Evolutionary conservation across 2,113 vertebrate species (phyloP).

Genomic region (Sapayoa aenigma): DNA sequence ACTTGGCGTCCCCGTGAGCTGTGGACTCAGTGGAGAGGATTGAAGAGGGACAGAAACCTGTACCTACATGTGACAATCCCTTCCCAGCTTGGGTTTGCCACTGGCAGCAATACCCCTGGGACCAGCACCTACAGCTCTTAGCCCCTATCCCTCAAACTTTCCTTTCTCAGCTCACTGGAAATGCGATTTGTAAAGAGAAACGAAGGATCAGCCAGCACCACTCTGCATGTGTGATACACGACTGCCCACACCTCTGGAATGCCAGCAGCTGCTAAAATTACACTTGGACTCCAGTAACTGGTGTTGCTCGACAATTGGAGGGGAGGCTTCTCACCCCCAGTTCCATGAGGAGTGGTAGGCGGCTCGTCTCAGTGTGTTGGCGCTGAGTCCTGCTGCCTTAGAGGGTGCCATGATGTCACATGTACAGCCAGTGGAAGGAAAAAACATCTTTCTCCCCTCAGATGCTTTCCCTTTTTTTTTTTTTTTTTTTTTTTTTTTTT

Average conservation of each 20-base stretch:
- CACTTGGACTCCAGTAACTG: background rate
- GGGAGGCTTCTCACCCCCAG: background rate
- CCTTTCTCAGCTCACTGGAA: background rate
- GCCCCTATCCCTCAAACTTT: background rate
- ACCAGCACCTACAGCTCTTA: background rate
- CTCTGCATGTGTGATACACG: accelerated
- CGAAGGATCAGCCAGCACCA: background rate
- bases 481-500: no score
- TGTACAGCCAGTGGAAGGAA: background rate
- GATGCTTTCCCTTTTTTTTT: background rate
- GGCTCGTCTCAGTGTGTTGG: background rate
- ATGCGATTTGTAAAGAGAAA: background rate
- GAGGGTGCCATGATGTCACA: background rate
- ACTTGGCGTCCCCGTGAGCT: background rate
- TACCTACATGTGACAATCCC: background rate
- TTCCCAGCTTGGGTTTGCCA: background rate
- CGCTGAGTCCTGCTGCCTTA: background rate
- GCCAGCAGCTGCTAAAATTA: background rate
- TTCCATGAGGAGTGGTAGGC: background rate
- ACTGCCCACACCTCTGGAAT: background rate
- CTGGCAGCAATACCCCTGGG: background rate
- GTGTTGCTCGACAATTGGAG: background rate
- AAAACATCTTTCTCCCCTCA: background rate
- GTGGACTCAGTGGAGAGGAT: background rate
- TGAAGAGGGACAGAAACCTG: background rate